phyloP scores from a whole-genome alignment of 2,113 vertebrate species.

The Neolamprologus tretocephalus region DNA sequence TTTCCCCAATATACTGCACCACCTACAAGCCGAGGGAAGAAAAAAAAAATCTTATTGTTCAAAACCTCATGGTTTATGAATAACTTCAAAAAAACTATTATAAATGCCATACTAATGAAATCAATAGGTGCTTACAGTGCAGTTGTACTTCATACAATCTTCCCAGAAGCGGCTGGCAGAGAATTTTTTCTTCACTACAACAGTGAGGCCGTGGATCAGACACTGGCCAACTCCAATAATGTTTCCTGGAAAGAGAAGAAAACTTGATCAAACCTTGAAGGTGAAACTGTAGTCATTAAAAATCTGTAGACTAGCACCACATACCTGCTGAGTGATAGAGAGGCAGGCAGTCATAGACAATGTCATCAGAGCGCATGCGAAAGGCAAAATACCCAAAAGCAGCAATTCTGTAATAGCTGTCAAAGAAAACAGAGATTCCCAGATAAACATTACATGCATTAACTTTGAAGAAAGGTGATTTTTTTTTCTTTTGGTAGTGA shows the following conservation, averaged over 20 bases:
- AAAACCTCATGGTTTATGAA: neutral
- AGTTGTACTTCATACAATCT: constrained; percentile 85
- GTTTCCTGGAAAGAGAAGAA: constrained; percentile 72
- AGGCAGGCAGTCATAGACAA: constrained; percentile 86
- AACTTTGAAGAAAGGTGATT: neutral
- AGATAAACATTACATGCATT: neutral
- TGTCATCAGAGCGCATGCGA: constrained; percentile 70
- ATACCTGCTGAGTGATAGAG: constrained; percentile 89
- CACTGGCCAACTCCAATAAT: constrained; percentile 92
- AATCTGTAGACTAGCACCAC: neutral
- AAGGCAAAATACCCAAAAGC: constrained; percentile 85
- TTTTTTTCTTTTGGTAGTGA: neutral
- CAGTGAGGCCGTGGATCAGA: constrained; percentile 83
- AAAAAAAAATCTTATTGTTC: neutral
- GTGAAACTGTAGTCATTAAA: neutral
- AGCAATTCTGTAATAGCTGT: constrained; percentile 87
- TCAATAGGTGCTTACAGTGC: constrained; percentile 77
- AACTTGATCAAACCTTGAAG: neutral
- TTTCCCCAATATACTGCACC: constrained; percentile 92
- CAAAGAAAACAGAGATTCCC: neutral
- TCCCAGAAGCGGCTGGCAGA: constrained; percentile 94
- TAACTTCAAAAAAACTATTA: neutral
- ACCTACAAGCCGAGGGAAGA: constrained; percentile 61
- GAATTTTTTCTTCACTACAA: constrained; percentile 90
- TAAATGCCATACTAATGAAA: neutral